These are phyloP conservation scores for Ophraella communa DNA, from an alignment of 2,888 invertebrate species.

Conservation along the genomic window DNA sequence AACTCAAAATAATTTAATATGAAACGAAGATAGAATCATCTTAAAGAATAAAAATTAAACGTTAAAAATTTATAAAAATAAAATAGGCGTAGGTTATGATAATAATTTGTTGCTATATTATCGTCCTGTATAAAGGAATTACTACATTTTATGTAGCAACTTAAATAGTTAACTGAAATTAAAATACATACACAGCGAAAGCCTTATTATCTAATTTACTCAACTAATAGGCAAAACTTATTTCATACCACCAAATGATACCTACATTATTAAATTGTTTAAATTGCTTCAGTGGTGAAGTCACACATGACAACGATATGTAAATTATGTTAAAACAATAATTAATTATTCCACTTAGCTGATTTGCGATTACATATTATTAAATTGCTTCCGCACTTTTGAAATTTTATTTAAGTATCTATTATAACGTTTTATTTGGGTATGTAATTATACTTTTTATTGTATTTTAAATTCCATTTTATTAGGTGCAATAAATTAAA, in stretches of 20 bases:
- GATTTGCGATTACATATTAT: neutral
- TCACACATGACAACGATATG: slow-evolving; percentile 22
- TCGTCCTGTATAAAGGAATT: too few relatives aligned
- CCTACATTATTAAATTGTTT: slow-evolving; percentile 34
- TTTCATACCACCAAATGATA: slow-evolving; percentile 31
- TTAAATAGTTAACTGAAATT: slow-evolving; percentile 14
- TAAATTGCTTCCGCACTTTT: neutral
- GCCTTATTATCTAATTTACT: slow-evolving; percentile 31
- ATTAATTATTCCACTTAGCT: slow-evolving; percentile 12
- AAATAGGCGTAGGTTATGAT: too few relatives aligned
- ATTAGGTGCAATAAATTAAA: too few relatives aligned
- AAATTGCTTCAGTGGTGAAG: slow-evolving; percentile 27
- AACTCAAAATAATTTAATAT: too few relatives aligned
- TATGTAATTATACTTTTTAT: too few relatives aligned
- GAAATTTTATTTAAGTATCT: neutral
- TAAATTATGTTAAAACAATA: slow-evolving; percentile 26
- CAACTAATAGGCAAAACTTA: slow-evolving; percentile 30
- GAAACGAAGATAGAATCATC: too few relatives aligned
- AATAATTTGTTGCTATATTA: too few relatives aligned
- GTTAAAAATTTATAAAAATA: too few relatives aligned
- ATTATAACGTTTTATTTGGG: neutral
- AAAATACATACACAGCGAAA: slow-evolving; percentile 20
- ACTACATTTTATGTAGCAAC: neutral
- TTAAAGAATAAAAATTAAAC: too few relatives aligned
- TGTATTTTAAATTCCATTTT: too few relatives aligned